phyloP scores from a whole-genome alignment of 2,888 invertebrate genomes.

The Diachrysia chrysitis region DNA sequence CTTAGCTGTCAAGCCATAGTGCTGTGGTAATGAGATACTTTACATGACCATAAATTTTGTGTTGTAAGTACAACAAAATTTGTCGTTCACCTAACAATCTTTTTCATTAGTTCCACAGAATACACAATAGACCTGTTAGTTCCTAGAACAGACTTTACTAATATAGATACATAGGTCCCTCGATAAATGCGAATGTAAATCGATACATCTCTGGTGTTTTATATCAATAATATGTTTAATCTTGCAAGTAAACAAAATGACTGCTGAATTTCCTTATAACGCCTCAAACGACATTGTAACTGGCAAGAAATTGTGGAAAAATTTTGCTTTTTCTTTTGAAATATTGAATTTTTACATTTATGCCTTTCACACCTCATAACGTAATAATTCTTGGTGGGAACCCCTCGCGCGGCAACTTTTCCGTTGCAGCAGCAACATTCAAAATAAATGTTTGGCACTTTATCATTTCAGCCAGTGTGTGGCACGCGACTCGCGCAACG shows the following conservation, averaged over 20 bases:
- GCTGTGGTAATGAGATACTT: no score
- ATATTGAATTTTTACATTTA: conserved; percentile 89
- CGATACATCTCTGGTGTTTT: neutral
- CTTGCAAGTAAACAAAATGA: conserved; percentile 48
- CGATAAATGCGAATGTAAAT: neutral
- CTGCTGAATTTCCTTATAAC: conserved; percentile 52
- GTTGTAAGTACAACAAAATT: no score
- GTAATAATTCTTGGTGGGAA: conserved; percentile 85
- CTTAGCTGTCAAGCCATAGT: no score
- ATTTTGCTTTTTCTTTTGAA: conserved; percentile 80
- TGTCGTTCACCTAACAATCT: no score
- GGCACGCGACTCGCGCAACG: conserved; percentile 61
- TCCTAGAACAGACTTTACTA: no score
- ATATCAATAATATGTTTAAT: conserved; percentile 32
- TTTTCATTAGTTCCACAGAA: no score
- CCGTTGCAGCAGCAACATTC: conserved; percentile 85
- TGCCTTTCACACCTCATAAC: conserved; percentile 89
- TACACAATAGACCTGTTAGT: no score
- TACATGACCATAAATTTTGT: no score
- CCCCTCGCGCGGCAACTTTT: conserved; percentile 82
- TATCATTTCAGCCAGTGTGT: conserved; percentile 77
- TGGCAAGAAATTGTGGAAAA: conserved; percentile 78
- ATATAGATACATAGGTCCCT: neutral
- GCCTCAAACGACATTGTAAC: conserved; percentile 75
- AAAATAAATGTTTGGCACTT: conserved; percentile 88